Conservation (phyloP, 2,113 vertebrate species). For the Drymodes brunneopygia region DNA sequence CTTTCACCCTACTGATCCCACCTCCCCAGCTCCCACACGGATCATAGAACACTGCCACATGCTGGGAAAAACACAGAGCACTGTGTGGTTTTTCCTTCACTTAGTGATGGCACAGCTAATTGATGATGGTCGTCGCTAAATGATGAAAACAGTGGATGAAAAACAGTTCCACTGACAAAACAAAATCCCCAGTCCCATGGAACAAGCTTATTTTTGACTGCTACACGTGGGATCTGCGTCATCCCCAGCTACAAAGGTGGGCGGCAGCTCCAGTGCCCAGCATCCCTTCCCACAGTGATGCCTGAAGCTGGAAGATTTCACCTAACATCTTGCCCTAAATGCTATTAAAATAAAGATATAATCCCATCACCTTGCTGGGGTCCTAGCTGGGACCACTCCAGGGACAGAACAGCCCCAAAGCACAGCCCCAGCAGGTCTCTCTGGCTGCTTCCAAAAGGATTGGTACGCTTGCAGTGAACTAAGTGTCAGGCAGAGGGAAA, state of each 20-base stretch:
- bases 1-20: not conserved
- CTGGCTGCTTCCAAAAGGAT: not conserved
- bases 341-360: not conserved
- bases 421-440: not conserved
- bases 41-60: not conserved
- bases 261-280: not conserved
- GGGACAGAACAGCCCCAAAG: not conserved
- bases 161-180: not conserved
- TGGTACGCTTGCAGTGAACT: not conserved
- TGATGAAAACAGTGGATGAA: not conserved
- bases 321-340: not conserved
- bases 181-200: not conserved
- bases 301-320: not conserved
- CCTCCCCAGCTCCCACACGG: not conserved
- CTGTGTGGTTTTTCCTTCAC: not conserved
- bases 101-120: not conserved
- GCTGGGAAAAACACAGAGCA: not conserved
- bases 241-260: not conserved
- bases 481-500: not conserved
- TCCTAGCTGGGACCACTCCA: not conserved
- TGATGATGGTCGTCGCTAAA: not conserved
- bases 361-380: not conserved
- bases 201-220: slow-evolving; percentile 29
- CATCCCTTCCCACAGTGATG: not conserved
- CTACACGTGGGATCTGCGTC: not conserved